phyloP scores from a whole-genome alignment of 1,140 invertebrate species.

The Trissolcus basalis region DNA sequence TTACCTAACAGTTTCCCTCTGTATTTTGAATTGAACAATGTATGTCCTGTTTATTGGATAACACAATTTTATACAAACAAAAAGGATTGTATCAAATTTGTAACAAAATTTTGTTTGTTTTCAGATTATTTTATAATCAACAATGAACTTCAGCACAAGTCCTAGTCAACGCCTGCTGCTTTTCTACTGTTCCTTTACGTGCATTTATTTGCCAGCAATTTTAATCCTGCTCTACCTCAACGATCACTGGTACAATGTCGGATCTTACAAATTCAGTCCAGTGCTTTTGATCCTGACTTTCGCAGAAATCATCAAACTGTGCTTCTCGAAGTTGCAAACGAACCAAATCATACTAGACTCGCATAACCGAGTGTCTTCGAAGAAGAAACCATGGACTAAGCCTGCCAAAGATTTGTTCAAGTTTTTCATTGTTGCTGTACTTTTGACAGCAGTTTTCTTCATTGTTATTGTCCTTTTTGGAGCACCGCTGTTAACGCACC shows the following conservation, averaged over 20 bases:
- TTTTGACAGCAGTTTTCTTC: constrained; percentile 77
- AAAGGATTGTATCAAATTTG: too few relatives aligned
- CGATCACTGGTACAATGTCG: constrained; percentile 69
- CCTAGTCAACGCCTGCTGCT: constrained; percentile 66
- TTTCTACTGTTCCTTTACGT: constrained; percentile 70
- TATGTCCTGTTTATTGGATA: too few relatives aligned
- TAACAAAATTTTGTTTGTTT: too few relatives aligned
- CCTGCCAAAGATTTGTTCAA: constrained; percentile 68
- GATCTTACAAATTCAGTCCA: constrained; percentile 68
- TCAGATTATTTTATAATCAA: constrained; percentile 32
- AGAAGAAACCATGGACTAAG: constrained; percentile 62
- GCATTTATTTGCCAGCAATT: constrained; percentile 72
- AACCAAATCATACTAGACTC: constrained; percentile 46
- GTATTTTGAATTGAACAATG: too few relatives aligned
- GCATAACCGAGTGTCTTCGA: constrained; percentile 39
- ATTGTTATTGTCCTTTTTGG: constrained; percentile 84
- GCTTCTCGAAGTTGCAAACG: constrained; percentile 64
- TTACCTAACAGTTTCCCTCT: too few relatives aligned
- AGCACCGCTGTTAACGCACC: constrained; percentile 80
- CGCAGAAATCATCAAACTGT: constrained; percentile 69
- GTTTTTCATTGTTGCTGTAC: constrained; percentile 57
- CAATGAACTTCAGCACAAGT: constrained; percentile 61
- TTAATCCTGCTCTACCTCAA: constrained; percentile 68
- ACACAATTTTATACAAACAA: too few relatives aligned
- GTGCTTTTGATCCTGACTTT: constrained; percentile 70